These are phyloP conservation scores for Neuroterus valhalla DNA, from an alignment of 1,140 invertebrate species.

Conservation along the genomic window DNA sequence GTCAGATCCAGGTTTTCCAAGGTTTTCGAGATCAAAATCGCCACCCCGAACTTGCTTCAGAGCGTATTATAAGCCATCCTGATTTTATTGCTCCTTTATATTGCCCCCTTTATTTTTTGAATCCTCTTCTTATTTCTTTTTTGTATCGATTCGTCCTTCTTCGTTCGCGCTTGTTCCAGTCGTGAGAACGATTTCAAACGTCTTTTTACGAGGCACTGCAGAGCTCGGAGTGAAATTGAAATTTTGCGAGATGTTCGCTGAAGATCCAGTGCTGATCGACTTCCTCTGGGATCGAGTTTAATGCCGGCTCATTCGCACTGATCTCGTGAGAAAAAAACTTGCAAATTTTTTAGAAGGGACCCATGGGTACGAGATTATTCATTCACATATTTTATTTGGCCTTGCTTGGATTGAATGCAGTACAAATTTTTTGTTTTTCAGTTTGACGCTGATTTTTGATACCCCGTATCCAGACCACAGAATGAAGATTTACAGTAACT, in stretches of 20 bases:
- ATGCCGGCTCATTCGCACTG: slow-evolving; percentile 19
- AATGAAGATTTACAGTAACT: too few relatives aligned
- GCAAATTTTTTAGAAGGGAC: too few relatives aligned
- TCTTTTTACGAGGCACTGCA: slow-evolving; percentile 33
- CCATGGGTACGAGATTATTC: too few relatives aligned
- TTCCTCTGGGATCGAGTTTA: slow-evolving; percentile 15
- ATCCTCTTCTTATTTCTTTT: slow-evolving; percentile 4
- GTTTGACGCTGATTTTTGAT: too few relatives aligned
- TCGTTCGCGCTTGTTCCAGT: slow-evolving; percentile 32
- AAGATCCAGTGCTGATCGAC: slow-evolving; percentile 31
- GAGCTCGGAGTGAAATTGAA: slow-evolving; percentile 35
- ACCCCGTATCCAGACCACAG: too few relatives aligned
- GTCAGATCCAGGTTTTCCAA: too few relatives aligned
- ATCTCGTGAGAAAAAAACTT: slow-evolving; percentile 2
- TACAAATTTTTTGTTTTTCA: too few relatives aligned
- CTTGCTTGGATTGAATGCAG: too few relatives aligned
- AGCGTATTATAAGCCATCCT: not conserved
- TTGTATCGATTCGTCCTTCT: slow-evolving; percentile 26
- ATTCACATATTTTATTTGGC: too few relatives aligned
- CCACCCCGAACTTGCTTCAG: not conserved
- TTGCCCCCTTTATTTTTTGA: slow-evolving; percentile 31
- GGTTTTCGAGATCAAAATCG: too few relatives aligned
- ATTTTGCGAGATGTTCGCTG: slow-evolving; percentile 33
- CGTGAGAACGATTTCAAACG: slow-evolving; percentile 40
- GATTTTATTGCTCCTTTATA: slow-evolving; percentile 47